Base-by-base conservation (phyloP, 2,113 vertebrate species). In the Ictalurus furcatus region DNA sequence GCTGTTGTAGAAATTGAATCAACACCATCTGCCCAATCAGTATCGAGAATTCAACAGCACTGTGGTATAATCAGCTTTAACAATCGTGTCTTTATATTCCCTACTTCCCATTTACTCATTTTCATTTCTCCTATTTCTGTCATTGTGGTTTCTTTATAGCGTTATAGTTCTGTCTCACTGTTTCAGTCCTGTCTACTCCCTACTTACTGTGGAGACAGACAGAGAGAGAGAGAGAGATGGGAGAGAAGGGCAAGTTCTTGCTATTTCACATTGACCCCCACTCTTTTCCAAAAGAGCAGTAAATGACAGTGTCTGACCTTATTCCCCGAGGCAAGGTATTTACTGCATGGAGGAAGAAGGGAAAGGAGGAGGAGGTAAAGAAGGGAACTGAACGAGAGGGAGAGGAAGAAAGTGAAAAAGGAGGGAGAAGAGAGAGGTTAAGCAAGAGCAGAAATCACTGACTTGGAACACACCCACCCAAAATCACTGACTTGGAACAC, bases 311-410 rank as follows among this genome's bases (percentile, higher is more conserved):
- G 67, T 69, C 90, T 92, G 89, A 92, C 93, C 90, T 79, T 11
- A 86, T 74, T 78, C 92, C 94, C 92, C 59, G 44, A 73, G 91
- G 93, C 92, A 88, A 94, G 89, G 89, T 90, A 92, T 95, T 95
- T 94, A 92, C 48, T 56, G 73, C 71, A 59, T 52, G 89, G 90
- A 83, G 92, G 90, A 92, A 89, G 86, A 85, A 90, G 67, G 81
- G 67, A 90, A 85, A 85, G 37, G 44, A 25, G 58, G 73, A 84
- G 76, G 67, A 23, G 82, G 44, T 12, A 87, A 56, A 83, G 84
- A 80, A 73, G 21, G 81, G 84, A 88, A 85, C 76, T 92, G 61
- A 88, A 85, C 54, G 25, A 63, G 71, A 87, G 71, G 86, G 85
- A 63, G 37, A 63, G 86, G 58, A 85, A 61, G 85, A 89, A 88